phyloP scores from a whole-genome alignment of 2,888 invertebrate species.

The Andrena chrysosceles region DNA sequence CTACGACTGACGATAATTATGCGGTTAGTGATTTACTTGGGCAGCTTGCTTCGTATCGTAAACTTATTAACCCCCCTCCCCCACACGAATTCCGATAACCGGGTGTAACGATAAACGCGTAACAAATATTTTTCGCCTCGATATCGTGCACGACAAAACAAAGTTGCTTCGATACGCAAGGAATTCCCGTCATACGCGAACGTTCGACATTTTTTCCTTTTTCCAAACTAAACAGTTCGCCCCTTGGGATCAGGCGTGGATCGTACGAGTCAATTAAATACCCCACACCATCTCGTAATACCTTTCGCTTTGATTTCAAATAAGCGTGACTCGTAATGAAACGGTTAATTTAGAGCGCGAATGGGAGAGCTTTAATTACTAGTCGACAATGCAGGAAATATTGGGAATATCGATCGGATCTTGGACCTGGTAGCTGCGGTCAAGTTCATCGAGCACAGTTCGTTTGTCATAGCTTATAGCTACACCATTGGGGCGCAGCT shows the following conservation, averaged over 20 bases:
- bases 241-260: neutral
- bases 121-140: conserved; percentile 12
- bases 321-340: neutral
- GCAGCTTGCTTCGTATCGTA: conserved; percentile 31
- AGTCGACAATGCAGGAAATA: conserved; percentile 27
- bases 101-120: neutral
- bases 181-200: neutral
- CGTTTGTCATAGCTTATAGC: conserved; percentile 40
- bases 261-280: neutral
- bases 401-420: conserved; percentile 45
- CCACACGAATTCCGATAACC: conserved; percentile 32
- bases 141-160: conserved; percentile 8
- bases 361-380: conserved; percentile 30
- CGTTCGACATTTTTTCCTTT: neutral
- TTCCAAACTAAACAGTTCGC: neutral
- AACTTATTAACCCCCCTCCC: conserved; percentile 31
- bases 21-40: conserved; percentile 44
- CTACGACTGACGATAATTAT: conserved; percentile 48
- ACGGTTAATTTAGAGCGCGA: conserved; percentile 8
- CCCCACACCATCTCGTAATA: neutral
- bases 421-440: conserved; percentile 30
- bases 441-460: conserved; percentile 54
- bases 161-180: neutral
- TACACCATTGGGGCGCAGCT: conserved; percentile 20
- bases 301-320: conserved; percentile 5